A percentile compares a stretch with the other conserved stretches of the same genome.
Evolutionary conservation across 2,888 invertebrate genomes (phyloP).

Genomic region (Microdon myrmicae): DNA sequence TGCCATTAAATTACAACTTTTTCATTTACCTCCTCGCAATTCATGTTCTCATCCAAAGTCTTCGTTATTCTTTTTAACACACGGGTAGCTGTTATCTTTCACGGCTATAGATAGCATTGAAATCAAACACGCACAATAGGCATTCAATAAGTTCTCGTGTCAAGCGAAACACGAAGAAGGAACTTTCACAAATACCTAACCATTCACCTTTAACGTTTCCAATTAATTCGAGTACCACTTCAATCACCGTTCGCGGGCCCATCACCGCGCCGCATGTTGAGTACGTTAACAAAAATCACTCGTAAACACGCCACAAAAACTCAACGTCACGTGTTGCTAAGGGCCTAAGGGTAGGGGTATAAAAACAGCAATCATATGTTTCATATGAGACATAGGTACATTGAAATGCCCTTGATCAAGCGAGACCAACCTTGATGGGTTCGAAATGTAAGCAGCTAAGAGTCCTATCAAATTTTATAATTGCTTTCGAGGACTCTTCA

Average conservation of each 20-base stretch:
- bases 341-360: too few species aligned
- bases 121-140: too few species aligned
- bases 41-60: too few species aligned
- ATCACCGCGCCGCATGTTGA: constrained; percentile 2
- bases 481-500: constrained; percentile 31
- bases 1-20: too few species aligned
- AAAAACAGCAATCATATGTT: constrained; percentile 3
- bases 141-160: too few species aligned
- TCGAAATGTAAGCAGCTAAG: constrained; percentile 11
- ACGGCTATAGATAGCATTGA: too few species aligned
- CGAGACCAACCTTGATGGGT: constrained; percentile 15
- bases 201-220: constrained; percentile 20
- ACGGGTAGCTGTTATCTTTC: too few species aligned
- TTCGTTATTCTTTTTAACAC: too few species aligned
- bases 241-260: constrained; percentile 11
- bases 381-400: constrained; percentile 5
- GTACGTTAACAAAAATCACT: constrained; percentile 38
- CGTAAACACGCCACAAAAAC: constrained; percentile 32
- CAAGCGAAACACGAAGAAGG: too few species aligned
- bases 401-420: constrained; percentile 42
- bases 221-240: constrained; percentile 35
- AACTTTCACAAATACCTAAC: too few species aligned
- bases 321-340: too few species aligned
- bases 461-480: constrained; percentile 20
- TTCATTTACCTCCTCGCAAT: too few species aligned